Evolutionary conservation across 2,888 invertebrate genomes (phyloP).

Genomic region (Dione vanillae): DNA sequence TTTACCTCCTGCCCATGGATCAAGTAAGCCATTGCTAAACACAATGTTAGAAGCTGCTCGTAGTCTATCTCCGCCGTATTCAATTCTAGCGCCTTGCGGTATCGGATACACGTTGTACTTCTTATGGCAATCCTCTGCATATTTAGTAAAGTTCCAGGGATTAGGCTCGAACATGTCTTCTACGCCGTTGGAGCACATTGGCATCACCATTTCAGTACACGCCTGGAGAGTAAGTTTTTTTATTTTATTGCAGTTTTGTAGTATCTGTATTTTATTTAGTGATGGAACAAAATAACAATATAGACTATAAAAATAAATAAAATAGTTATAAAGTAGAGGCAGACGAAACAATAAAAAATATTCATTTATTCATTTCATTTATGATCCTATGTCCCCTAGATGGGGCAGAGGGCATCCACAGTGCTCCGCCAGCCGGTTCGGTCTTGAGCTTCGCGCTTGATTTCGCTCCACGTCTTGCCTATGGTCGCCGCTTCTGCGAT

Average conservation of each 20-base stretch:
- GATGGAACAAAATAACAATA: too few species aligned
- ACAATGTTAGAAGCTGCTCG: conserved; percentile 88
- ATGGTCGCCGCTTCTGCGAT: too few species aligned
- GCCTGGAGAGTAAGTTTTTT: conserved; percentile 78
- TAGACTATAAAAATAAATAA: too few species aligned
- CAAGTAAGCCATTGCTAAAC: conserved; percentile 93
- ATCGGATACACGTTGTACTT: conserved; percentile 88
- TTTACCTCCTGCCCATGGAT: conserved; percentile 93
- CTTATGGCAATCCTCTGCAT: conserved; percentile 87
- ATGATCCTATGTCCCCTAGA: too few species aligned
- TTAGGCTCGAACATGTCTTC: conserved; percentile 93
- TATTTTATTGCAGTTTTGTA: neutral
- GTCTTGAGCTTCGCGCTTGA: too few species aligned
- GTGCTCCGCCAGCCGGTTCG: too few species aligned
- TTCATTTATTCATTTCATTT: too few species aligned
- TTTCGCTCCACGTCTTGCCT: too few species aligned
- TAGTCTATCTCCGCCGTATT: conserved; percentile 92
- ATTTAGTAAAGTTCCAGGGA: conserved; percentile 89
- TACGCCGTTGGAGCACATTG: conserved; percentile 91
- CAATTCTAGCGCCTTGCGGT: conserved; percentile 86
- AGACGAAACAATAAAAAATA: too few species aligned
- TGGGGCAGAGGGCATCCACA: too few species aligned
- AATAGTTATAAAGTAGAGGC: too few species aligned
- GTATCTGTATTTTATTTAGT: too few species aligned
- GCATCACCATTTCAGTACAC: conserved; percentile 99